Evolutionary conservation across 92 coral and sea anemone genomes (phyloP).

Genomic region (Heliopora coerulea): DNA sequence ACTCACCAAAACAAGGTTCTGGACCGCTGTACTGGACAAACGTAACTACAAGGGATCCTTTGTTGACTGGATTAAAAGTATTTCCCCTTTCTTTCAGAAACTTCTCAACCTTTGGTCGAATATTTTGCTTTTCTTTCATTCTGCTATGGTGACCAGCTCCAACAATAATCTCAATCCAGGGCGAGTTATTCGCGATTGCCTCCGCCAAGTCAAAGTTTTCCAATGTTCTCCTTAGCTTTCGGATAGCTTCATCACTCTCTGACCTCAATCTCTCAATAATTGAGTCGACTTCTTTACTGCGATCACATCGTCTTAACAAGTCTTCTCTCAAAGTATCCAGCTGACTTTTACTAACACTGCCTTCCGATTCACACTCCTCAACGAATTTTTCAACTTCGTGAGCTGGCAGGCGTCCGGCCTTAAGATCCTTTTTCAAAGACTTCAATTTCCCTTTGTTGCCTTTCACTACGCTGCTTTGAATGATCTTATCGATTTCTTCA

Average conservation of each 20-base stretch:
- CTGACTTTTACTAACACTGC: background rate
- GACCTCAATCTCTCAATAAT: conserved; percentile 35
- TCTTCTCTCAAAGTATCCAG: background rate
- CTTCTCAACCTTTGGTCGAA: conserved; percentile 58
- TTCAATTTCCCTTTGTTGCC: background rate
- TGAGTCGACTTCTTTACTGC: conserved; percentile 19
- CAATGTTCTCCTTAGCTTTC: conserved; percentile 41
- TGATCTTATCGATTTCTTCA: background rate
- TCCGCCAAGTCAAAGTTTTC: conserved; percentile 25
- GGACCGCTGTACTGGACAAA: conserved; percentile 43
- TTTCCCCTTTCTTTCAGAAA: conserved; percentile 26
- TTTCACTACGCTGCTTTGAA: background rate
- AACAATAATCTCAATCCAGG: conserved; percentile 68
- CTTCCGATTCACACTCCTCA: background rate
- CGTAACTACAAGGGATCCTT: conserved; percentile 58
- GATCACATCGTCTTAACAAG: conserved; percentile 5
- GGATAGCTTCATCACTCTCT: conserved; percentile 60
- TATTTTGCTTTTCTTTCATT: conserved; percentile 33
- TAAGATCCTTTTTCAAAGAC: background rate
- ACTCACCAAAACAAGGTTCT: conserved; percentile 58
- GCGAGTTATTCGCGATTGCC: conserved; percentile 18
- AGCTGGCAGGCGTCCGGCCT: background rate
- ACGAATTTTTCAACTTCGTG: background rate
- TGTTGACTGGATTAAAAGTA: conserved; percentile 26
- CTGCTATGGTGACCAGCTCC: conserved; percentile 69